Base-by-base conservation (phyloP, 1,140 invertebrate species). In the Neodiprion fabricii region DNA sequence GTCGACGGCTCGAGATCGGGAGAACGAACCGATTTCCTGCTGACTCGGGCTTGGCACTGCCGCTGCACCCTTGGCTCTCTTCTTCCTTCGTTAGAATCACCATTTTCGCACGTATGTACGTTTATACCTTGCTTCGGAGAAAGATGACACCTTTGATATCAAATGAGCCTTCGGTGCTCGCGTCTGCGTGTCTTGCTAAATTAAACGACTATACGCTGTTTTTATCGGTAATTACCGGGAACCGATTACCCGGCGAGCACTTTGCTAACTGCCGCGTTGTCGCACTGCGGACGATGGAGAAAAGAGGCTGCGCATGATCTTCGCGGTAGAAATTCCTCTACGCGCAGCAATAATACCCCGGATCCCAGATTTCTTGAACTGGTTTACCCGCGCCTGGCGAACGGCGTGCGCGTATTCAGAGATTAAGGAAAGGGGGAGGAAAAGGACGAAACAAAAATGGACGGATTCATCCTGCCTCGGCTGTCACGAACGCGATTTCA, bases 1-100 rank as follows among this genome's bases (percentile, higher is more conserved):
- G 76, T 80, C 78, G 71, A 53, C 79, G 70, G 67, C 28, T 67
- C 68, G 28, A 70, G 53, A 61, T 74, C 74, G 1, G 23, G n/a
- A 47, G 28, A 61, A 47, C 66, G 66, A 71, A 49, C 47, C 14
- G 47, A 10, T 53, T 71, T 74, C 8, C 53, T 14, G 53, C 53
- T 0, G 53, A 40, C 67, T 74, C 48, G 8, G 12, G 21, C 61
- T 50, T 65, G 68, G 68, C 71, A 74, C 73, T 74, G 73, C 68
- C 66, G 66, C 23, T 68, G 49, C 49, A 40, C 47, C 28, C 28
- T 40, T 40, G 28, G 28, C 28, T 12, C 28, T 8, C 17, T 65
- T 67, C 49, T 17, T 53, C 68, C 21, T 48, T 21, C 53, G 53
- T 61, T 61, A 61, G 53, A 3, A 1, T 61, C 4, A 14, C n/a